A percentile compares a stretch with the other conserved stretches of the same genome.
Evolutionary conservation across 2,113 vertebrate genomes (phyloP).

Genomic region (Eubucco bourcierii): DNA sequence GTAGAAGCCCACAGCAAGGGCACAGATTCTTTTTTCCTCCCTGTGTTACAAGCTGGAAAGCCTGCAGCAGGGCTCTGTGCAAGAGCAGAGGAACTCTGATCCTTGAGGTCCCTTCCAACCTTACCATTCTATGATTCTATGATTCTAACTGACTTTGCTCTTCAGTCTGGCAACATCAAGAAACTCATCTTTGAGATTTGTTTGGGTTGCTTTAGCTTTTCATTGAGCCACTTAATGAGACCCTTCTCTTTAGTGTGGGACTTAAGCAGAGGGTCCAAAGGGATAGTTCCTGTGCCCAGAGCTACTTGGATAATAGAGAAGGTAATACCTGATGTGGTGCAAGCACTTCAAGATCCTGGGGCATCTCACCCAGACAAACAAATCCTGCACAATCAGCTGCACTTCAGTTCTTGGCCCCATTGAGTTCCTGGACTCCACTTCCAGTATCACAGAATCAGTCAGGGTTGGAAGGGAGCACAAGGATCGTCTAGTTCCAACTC

Average conservation of each 20-base stretch:
- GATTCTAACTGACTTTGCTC: neutral
- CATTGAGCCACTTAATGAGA: neutral
- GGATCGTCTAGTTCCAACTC: too few species aligned
- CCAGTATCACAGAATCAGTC: too few species aligned
- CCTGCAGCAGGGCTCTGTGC: neutral
- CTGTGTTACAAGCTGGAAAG: neutral
- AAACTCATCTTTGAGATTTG: neutral
- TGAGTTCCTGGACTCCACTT: too few species aligned
- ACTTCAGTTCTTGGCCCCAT: neutral
- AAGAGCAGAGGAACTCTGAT: neutral
- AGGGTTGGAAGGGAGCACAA: too few species aligned
- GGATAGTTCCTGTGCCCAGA: neutral
- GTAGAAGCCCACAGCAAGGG: fast-evolving
- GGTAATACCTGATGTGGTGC: fast-evolving
- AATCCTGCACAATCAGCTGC: neutral
- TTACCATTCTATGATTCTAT: too few species aligned
- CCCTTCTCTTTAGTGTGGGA: too few species aligned
- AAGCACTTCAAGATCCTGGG: too few species aligned
- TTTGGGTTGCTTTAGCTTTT: neutral
- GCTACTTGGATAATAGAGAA: fast-evolving
- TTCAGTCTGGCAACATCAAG: neutral
- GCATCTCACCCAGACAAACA: neutral
- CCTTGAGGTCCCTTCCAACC: too few species aligned
- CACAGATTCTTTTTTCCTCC: fast-evolving
- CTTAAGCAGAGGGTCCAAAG: neutral